A percentile compares a stretch with the other conserved stretches of the same genome.
phyloP scores from a whole-genome alignment of 2,797 vertebrate genomes.

The Loris lydekkerianus region DNA sequence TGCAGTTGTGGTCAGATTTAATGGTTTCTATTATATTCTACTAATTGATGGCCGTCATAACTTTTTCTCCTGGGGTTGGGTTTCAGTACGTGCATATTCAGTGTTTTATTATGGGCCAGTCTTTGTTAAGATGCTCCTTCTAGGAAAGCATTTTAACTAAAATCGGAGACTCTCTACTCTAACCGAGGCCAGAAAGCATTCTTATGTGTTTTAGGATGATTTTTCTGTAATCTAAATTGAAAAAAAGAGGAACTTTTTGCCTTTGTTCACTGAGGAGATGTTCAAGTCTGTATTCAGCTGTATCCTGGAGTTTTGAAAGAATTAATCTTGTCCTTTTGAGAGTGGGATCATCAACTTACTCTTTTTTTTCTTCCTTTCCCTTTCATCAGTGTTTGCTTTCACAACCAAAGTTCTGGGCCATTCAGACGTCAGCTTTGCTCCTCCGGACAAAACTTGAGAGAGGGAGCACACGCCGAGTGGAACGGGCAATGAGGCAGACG shows the following conservation, averaged over 20 bases:
- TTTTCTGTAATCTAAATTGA: not conserved
- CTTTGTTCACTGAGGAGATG: slow-evolving; percentile 4
- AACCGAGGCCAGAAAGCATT: slow-evolving; percentile 9
- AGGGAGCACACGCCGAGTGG: slow-evolving; percentile 93
- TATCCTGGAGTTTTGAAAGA: not conserved
- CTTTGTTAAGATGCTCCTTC: not conserved
- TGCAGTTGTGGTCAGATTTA: not conserved
- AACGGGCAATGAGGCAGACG: slow-evolving; percentile 97
- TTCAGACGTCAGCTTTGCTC: slow-evolving; percentile 94
- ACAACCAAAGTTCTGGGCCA: slow-evolving; percentile 96
- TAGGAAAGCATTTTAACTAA: slow-evolving; percentile 25
- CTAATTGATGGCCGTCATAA: not conserved
- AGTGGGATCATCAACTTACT: not conserved
- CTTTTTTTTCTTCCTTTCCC: slow-evolving; percentile 39
- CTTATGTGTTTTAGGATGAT: not conserved
- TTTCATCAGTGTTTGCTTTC: slow-evolving; percentile 93
- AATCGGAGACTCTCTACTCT: not conserved
- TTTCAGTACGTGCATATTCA: not conserved
- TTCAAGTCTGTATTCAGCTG: not conserved
- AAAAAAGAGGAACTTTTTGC: not conserved
- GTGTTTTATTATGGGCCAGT: not conserved
- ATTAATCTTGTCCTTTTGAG: slow-evolving; percentile 17
- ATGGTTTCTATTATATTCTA: not conserved
- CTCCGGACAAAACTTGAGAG: slow-evolving; percentile 95
- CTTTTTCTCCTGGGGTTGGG: slow-evolving; percentile 1